phyloP scores from a whole-genome alignment of 2,797 vertebrate species.

The Sphenopsis melanotis region DNA sequence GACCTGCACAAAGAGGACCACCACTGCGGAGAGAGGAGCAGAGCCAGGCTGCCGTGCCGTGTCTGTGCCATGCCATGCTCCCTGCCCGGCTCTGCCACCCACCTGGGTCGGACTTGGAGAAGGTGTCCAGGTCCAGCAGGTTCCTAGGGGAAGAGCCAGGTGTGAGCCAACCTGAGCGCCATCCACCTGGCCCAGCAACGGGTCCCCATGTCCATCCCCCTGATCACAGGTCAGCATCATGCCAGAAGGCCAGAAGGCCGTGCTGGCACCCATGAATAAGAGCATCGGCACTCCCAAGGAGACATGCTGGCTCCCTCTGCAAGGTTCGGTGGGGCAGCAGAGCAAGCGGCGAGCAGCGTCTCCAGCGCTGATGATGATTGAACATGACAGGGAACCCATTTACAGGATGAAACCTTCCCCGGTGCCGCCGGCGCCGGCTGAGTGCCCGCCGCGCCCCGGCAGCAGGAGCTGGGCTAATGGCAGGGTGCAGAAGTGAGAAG shows the following conservation, averaged over 20 bases:
- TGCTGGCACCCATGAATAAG: not conserved
- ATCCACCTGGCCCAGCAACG: accelerated
- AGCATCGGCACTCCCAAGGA: not conserved
- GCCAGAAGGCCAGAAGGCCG: not conserved
- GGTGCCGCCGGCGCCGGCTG: not conserved
- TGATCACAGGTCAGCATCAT: not conserved
- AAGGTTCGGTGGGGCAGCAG: not conserved
- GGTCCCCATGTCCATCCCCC: not conserved
- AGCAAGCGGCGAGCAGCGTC: not conserved
- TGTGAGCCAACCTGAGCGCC: not conserved
- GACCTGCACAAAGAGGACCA: conserved; percentile 88
- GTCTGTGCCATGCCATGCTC: not conserved
- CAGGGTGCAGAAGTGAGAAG: not conserved
- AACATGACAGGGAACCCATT: conserved; percentile 56
- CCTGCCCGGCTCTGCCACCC: conserved; percentile 45
- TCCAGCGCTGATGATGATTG: conserved; percentile 23
- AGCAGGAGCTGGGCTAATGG: not conserved
- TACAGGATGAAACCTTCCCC: conserved; percentile 25
- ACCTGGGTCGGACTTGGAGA: conserved; percentile 95
- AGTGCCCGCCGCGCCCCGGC: not conserved
- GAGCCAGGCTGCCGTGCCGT: accelerated
- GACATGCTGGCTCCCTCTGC: not conserved
- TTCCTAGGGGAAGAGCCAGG: conserved; percentile 71
- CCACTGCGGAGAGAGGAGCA: conserved; percentile 78
- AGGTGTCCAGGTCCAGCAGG: conserved; percentile 92